These are phyloP conservation scores for Orchesella cincta DNA, from an alignment of 1,140 invertebrate genomes.

Conservation along the genomic window DNA sequence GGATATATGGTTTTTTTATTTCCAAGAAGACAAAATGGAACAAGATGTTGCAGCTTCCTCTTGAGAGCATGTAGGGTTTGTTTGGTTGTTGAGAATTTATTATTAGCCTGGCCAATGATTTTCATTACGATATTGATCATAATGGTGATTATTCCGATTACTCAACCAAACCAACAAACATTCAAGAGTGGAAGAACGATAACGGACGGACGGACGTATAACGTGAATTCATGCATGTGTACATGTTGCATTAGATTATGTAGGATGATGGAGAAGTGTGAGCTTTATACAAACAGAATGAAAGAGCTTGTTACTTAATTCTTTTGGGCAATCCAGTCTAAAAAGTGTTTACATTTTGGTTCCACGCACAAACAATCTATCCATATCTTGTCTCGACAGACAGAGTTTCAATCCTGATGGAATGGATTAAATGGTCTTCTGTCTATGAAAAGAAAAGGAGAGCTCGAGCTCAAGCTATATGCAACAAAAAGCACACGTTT, in stretches of 20 bases:
- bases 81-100: background rate
- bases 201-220: no score
- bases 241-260: no score
- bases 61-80: background rate
- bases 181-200: no score
- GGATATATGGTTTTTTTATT: no score
- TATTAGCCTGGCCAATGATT: background rate
- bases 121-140: background rate
- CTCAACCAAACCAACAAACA: background rate
- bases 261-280: no score
- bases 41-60: background rate
- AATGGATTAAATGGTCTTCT: background rate
- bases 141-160: slow-evolving; percentile 2
- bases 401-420: background rate
- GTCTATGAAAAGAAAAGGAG: background rate
- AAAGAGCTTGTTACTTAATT: no score
- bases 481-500: no score
- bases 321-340: no score
- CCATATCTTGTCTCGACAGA: background rate
- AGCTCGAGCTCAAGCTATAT: no score
- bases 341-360: background rate
- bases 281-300: no score
- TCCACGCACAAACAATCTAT: background rate
- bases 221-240: no score
- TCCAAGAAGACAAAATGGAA: background rate